Evolutionary conservation across 2,888 invertebrate species (phyloP).

Genomic region (Aphidius colemani): DNA sequence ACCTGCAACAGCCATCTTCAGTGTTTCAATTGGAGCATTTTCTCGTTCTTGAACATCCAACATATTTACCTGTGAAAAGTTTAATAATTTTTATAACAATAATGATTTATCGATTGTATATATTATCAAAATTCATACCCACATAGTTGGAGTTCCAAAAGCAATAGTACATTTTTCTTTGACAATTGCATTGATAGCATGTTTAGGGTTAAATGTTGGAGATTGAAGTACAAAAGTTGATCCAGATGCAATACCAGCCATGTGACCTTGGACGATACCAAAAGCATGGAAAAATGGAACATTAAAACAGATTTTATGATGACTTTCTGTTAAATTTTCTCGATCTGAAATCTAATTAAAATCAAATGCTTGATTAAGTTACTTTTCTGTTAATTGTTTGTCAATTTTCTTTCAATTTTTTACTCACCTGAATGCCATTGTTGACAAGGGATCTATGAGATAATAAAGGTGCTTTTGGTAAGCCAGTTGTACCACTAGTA

Average conservation of each 20-base stretch:
- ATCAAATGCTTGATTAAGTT: not conserved
- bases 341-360: slow-evolving; percentile 48
- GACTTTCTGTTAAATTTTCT: slow-evolving; percentile 58
- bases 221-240: slow-evolving; percentile 68
- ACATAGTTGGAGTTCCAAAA: slow-evolving; percentile 87
- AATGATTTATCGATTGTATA: not conserved
- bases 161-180: slow-evolving; percentile 73
- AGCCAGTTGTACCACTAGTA: slow-evolving; percentile 84
- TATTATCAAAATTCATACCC: slow-evolving; percentile 45
- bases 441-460: slow-evolving; percentile 78
- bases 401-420: too few relatives aligned
- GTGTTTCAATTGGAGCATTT: slow-evolving; percentile 60
- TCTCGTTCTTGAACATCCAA: slow-evolving; percentile 63
- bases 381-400: too few relatives aligned
- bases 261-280: slow-evolving; percentile 70
- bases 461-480: slow-evolving; percentile 76
- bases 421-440: slow-evolving; percentile 71
- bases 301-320: slow-evolving; percentile 67
- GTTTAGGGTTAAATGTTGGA: slow-evolving; percentile 66
- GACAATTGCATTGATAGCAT: slow-evolving; percentile 68
- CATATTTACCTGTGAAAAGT: slow-evolving; percentile 67
- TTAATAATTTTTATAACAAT: not conserved
- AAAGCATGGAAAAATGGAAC: slow-evolving; percentile 85
- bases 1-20: slow-evolving; percentile 69
- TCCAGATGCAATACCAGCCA: slow-evolving; percentile 67